phyloP scores from a whole-genome alignment of 1,140 invertebrate genomes.

The Olivierus martensii region DNA sequence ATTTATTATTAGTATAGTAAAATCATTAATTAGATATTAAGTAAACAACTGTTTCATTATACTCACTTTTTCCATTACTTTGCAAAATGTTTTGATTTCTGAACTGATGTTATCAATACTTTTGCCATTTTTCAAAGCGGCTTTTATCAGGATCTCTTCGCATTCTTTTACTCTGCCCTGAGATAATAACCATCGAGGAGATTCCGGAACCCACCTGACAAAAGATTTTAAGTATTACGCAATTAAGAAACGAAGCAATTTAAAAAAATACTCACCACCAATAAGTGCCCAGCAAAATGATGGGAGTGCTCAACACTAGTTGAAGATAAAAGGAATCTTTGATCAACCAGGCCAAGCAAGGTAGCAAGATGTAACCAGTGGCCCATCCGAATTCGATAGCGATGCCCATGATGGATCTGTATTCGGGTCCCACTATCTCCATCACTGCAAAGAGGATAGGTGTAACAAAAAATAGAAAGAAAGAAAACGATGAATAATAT shows the following conservation, averaged over 20 bases:
- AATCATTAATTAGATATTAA: no score
- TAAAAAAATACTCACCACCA: conserved; percentile 1
- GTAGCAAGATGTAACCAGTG: conserved; percentile 53
- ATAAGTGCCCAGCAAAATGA: background rate
- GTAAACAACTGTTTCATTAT: no score
- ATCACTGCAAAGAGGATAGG: conserved; percentile 43
- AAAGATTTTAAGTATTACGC: no score
- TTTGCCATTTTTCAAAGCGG: conserved; percentile 51
- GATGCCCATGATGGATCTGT: conserved; percentile 56
- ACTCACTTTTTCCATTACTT: no score
- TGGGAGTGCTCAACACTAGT: conserved; percentile 43
- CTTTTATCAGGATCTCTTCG: conserved; percentile 46
- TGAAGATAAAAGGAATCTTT: conserved; percentile 57
- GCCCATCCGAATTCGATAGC: conserved; percentile 64
- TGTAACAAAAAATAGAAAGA: no score
- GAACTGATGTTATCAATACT: no score
- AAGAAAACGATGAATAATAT: no score
- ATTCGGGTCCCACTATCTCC: conserved; percentile 67
- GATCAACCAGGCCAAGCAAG: conserved; percentile 52
- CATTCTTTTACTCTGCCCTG: conserved; percentile 54
- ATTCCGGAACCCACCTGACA: conserved; percentile 56
- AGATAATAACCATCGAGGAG: conserved; percentile 63
- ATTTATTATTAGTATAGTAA: no score
- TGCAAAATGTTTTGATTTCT: background rate
- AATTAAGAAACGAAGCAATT: no score